Base-by-base conservation (phyloP, 2,113 vertebrate genomes). In the Cavia aperea region DNA sequence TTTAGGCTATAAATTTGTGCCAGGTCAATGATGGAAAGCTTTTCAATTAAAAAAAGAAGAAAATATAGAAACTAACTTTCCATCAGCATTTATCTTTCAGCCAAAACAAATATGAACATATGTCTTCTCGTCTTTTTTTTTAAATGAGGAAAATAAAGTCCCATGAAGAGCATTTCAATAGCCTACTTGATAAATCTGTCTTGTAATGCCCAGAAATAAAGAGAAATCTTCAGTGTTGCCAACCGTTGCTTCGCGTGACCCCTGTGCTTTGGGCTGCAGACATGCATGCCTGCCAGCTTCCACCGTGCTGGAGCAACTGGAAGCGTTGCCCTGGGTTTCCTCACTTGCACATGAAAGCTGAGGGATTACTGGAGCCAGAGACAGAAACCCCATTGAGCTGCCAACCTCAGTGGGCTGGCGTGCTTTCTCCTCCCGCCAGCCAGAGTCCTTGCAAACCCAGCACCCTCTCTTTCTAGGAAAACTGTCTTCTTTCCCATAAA, bases 11-110 rank as follows among this genome's bases (percentile, higher is more conserved):
- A 92, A 94, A 49, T 97, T 97, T 84, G 88, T 94, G 90, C 81
- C 91, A 89, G 95, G 95, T 96, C 56, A 56, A 88, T 65, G 60
- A 75, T 60, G 85, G 5, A 26, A 87, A 95, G 88, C 54, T 75
- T 43, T 93, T 96, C 93, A 83, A 73, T 92, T 96, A 93, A 85
- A 93, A 93, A 83, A 89, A 72, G n/a, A 91, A 94, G 72, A 93
- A 90, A 87, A 88, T 65, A 56, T 0, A 31, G 26, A 62, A 89
- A 49, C 75, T 88, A 31, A 81, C 36, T 81, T 95, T 93, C 78
- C 85, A n/a, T 89, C 0, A 0, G 21, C 2, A 93, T 95, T 93
- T 4, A 49, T 84, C 43, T 72, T 94, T 31, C 18, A 31, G 62
- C 85, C 39, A 75, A 75, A 73, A 62, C 39, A 63, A 77, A 78